Conservation (phyloP, 2,888 invertebrate genomes). For the Polydrusus tereticollis region DNA sequence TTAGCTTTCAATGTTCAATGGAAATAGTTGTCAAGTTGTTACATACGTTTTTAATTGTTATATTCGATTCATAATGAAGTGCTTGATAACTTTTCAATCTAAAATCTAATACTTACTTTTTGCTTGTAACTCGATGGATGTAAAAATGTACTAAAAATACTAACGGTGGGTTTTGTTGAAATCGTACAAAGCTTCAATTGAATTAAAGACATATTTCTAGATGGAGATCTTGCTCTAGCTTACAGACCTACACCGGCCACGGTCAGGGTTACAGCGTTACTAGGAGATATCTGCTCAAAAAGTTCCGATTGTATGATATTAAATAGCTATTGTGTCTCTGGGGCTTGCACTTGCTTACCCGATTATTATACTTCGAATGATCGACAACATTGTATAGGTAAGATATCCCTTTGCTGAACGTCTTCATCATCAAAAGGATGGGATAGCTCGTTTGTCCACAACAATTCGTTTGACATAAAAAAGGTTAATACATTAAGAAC, state of each 20-base stretch:
- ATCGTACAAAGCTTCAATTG: conserved; percentile 45
- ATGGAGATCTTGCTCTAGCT: conserved; percentile 67
- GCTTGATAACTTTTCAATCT: not conserved
- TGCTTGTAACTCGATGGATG: not conserved
- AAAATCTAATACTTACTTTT: too few species aligned
- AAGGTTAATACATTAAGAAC: not conserved
- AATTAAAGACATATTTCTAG: conserved; percentile 53
- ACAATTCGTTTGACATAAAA: conserved; percentile 9
- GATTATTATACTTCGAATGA: conserved; percentile 76
- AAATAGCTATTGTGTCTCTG: conserved; percentile 80
- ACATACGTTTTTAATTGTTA: conserved; percentile 3
- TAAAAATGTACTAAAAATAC: conserved; percentile 3
- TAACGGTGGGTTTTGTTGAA: conserved; percentile 6
- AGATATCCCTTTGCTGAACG: conserved; percentile 45
- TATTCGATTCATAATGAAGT: not conserved
- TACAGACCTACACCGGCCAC: conserved; percentile 76
- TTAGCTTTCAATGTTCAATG: too few species aligned
- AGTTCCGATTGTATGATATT: conserved; percentile 77
- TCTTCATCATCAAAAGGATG: conserved; percentile 11
- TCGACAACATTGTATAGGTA: conserved; percentile 75
- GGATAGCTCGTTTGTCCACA: conserved; percentile 38
- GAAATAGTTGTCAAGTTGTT: too few species aligned
- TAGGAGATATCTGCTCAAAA: conserved; percentile 84
- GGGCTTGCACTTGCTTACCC: conserved; percentile 81
- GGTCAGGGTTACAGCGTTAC: conserved; percentile 74